These are phyloP conservation scores for Andrena minutula DNA, from an alignment of 2,888 invertebrate genomes.

Conservation along the genomic window DNA sequence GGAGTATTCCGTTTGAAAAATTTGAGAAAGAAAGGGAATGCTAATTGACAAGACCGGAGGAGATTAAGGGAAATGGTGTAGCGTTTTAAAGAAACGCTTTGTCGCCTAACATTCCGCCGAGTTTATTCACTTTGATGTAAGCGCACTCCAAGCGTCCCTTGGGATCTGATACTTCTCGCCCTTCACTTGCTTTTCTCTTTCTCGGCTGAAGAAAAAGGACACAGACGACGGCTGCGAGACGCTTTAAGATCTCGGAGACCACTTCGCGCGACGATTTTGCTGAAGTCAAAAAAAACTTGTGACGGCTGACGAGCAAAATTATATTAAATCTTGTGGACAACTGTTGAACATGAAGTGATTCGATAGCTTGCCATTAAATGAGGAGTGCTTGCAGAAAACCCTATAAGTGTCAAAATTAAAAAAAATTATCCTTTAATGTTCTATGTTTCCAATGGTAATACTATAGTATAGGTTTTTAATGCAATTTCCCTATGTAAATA, in stretches of 20 bases:
- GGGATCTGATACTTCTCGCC: slow-evolving; percentile 34
- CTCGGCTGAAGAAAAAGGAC: slow-evolving; percentile 37
- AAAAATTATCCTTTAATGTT: too few relatives aligned
- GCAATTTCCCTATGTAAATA: too few relatives aligned
- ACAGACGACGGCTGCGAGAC: slow-evolving; percentile 16
- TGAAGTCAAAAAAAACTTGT: slow-evolving; percentile 9
- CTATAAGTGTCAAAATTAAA: too few relatives aligned
- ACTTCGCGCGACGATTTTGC: slow-evolving; percentile 33
- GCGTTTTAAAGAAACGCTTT: slow-evolving; percentile 12
- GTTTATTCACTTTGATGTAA: slow-evolving; percentile 59
- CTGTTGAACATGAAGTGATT: too few relatives aligned
- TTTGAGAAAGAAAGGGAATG: not conserved
- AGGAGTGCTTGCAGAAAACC: too few relatives aligned
- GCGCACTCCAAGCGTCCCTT: slow-evolving; percentile 54
- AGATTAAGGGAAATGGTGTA: slow-evolving; percentile 4
- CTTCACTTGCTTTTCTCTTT: slow-evolving; percentile 25
- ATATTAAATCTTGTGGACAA: too few relatives aligned
- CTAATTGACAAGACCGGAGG: not conserved
- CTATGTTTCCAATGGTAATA: too few relatives aligned
- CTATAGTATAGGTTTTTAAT: too few relatives aligned
- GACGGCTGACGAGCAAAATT: not conserved
- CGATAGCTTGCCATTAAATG: too few relatives aligned
- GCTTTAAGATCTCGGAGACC: slow-evolving; percentile 31
- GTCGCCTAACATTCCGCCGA: slow-evolving; percentile 36
- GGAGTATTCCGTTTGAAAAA: not conserved